Base-by-base conservation (phyloP, 1,140 invertebrate species). In the Idris sp. region DNA sequence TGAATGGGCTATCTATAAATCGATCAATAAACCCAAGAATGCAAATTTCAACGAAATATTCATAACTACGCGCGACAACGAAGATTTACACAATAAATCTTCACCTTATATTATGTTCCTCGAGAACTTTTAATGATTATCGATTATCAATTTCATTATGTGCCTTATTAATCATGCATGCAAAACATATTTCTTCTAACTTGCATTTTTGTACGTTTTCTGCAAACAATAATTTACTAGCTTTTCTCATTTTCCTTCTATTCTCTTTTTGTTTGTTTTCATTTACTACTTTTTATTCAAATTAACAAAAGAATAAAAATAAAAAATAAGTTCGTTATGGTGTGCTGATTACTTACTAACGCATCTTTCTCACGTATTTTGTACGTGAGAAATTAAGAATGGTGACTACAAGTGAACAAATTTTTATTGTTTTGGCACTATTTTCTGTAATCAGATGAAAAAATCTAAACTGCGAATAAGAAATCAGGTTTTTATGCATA, bases 11-110 rank as follows among this genome's bases (percentile, higher is more conserved):
- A 22, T 16, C 36, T 30, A 31, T 54, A 9, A 36, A 54, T 54
- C 51, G 51, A 56, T 43, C 25, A 56, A 56, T 56, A 43, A 43
- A 35, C 38, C 10, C 36, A 33, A 53, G 49, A 53, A 53, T 53
- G 49, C 25, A 53, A 40, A 53, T 53, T 28, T 16, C 30, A 1
- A 53, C 33, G 14, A 53, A 38, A 53, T 40, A 53, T 38, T 16
- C 49, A 53, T 30, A 40, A 53, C 33, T 53, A 10, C 0, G 16
- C 5, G 7, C 30, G 10, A 35, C 2, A 19, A 11, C 3, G 5
- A 30, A 40, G 35, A 38, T 30, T 40, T 26, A 18, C 33, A 40
- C 35, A 53, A 53, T 53, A 53, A 53, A 53, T 53, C 35, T 53
- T 28, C 14, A 5, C 14, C 7, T 36, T 11, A 14, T 14, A 8